Percentiles rank a stretch among this genome's conserved stretches.
These are phyloP conservation scores for Hoplodrina blanda DNA, from an alignment of 2,888 invertebrate genomes.

Conservation along the genomic window DNA sequence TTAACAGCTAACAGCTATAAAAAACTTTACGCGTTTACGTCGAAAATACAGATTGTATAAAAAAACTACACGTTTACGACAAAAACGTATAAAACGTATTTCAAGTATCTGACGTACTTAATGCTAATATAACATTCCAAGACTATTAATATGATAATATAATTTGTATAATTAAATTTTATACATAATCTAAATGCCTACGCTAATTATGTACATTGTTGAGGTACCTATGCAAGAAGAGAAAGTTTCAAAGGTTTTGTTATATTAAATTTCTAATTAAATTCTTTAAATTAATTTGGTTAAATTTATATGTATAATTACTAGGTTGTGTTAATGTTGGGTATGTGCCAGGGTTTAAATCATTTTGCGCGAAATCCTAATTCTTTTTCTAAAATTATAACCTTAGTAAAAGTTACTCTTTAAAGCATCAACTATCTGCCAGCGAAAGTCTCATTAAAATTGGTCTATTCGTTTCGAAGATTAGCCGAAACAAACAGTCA, in stretches of 20 bases:
- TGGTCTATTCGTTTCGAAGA: too few species aligned
- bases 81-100: conserved; percentile 10
- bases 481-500: too few species aligned
- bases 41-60: background rate
- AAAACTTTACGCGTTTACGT: background rate
- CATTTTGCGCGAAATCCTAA: too few species aligned
- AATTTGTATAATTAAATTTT: conserved; percentile 19
- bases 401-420: too few species aligned
- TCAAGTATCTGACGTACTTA: conserved; percentile 13
- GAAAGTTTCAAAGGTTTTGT: conserved; percentile 33
- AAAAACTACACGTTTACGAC: background rate
- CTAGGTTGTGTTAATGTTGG: too few species aligned
- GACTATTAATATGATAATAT: conserved; percentile 9
- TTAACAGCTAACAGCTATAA: conserved; percentile 12
- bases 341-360: too few species aligned
- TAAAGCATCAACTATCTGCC: too few species aligned
- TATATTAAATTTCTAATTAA: conserved; percentile 4
- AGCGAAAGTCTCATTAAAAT: too few species aligned
- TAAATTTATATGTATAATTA: background rate
- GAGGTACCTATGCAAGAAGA: conserved; percentile 5
- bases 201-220: conserved; percentile 14
- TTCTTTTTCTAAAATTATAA: too few species aligned
- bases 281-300: conserved; percentile 25
- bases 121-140: conserved; percentile 27
- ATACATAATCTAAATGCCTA: conserved; percentile 9